Evolutionary conservation across 2,888 invertebrate genomes (phyloP).

Genomic region (Anagyrus pseudococci): DNA sequence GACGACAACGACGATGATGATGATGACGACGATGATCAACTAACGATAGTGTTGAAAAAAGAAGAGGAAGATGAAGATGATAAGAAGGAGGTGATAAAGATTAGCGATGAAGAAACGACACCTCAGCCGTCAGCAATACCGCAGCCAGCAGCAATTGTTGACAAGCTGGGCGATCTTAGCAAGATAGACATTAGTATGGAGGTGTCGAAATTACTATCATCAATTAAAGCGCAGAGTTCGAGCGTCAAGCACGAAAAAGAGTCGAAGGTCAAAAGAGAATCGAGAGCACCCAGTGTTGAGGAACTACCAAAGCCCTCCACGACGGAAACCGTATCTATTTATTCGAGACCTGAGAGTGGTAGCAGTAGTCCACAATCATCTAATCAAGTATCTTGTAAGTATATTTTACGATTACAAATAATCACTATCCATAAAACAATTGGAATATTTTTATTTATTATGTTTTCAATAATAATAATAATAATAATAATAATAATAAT

Average conservation of each 20-base stretch:
- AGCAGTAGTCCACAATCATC: slow-evolving; percentile 50
- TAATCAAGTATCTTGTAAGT: slow-evolving; percentile 20
- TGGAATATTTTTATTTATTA: not conserved
- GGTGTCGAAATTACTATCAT: slow-evolving; percentile 73
- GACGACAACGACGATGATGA: slow-evolving; percentile 74
- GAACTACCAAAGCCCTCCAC: not conserved
- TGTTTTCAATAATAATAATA: too few species aligned
- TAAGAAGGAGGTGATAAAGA: slow-evolving; percentile 37
- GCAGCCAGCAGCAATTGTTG: slow-evolving; percentile 67
- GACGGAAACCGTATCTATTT: slow-evolving; percentile 7
- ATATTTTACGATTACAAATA: too few species aligned
- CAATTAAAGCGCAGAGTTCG: slow-evolving; percentile 62
- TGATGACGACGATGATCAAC: slow-evolving; percentile 55
- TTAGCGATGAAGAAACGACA: slow-evolving; percentile 35
- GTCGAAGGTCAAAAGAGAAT: slow-evolving; percentile 29
- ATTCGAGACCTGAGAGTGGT: slow-evolving; percentile 45
- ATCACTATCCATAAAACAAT: too few species aligned
- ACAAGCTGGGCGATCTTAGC: slow-evolving; percentile 73
- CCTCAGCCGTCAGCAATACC: slow-evolving; percentile 57
- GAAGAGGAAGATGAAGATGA: slow-evolving; percentile 49
- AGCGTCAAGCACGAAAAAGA: slow-evolving; percentile 37
- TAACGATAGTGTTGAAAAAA: slow-evolving; percentile 73
- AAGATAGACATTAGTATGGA: slow-evolving; percentile 78
- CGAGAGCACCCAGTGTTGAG: not conserved
- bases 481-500: too few species aligned